Evolutionary conservation across 1,140 invertebrate species (phyloP).

Genomic region (Drosophila azteca): DNA sequence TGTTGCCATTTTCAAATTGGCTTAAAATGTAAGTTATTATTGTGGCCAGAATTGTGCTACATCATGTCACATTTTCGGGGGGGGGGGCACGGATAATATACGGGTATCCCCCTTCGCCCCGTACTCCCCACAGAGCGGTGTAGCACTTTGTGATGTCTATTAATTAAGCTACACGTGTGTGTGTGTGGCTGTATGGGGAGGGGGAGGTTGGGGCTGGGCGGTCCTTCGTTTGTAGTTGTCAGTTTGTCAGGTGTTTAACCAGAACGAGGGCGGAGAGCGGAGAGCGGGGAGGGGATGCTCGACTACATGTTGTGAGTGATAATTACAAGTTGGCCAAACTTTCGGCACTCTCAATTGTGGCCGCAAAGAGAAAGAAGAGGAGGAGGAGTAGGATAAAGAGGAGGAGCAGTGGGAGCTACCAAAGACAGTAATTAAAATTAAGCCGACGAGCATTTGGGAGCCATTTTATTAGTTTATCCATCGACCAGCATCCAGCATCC

Average conservation of each 20-base stretch:
- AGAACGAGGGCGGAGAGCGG: slow-evolving; percentile 12
- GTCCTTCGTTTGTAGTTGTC: slow-evolving; percentile 28
- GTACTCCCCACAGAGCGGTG: slow-evolving; percentile 13
- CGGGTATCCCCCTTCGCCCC: no score
- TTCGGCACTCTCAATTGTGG: slow-evolving; percentile 61
- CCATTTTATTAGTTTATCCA: slow-evolving; percentile 66
- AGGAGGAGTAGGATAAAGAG: neutral
- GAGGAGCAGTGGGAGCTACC: slow-evolving; percentile 13
- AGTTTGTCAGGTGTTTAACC: slow-evolving; percentile 42
- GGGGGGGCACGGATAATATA: slow-evolving; percentile 14
- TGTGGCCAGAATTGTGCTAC: slow-evolving; percentile 68
- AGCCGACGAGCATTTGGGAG: slow-evolving; percentile 63
- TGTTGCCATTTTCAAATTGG: slow-evolving; percentile 73
- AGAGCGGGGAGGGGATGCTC: neutral
- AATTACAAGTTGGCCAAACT: slow-evolving; percentile 79
- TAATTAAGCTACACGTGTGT: slow-evolving; percentile 68
- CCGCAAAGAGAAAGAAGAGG: slow-evolving; percentile 26
- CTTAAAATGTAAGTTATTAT: slow-evolving; percentile 82
- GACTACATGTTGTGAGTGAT: slow-evolving; percentile 68
- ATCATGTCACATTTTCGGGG: slow-evolving; percentile 49
- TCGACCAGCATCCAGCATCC: neutral
- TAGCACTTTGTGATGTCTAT: slow-evolving; percentile 73
- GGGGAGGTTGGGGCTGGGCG: slow-evolving; percentile 2
- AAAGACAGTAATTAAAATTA: slow-evolving; percentile 73
- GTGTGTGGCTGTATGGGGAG: slow-evolving; percentile 4